Percentiles rank a stretch among this genome's conserved stretches.
Evolutionary conservation across 2,797 vertebrate genomes (phyloP).

Genomic region (Sphenopsis melanotis): DNA sequence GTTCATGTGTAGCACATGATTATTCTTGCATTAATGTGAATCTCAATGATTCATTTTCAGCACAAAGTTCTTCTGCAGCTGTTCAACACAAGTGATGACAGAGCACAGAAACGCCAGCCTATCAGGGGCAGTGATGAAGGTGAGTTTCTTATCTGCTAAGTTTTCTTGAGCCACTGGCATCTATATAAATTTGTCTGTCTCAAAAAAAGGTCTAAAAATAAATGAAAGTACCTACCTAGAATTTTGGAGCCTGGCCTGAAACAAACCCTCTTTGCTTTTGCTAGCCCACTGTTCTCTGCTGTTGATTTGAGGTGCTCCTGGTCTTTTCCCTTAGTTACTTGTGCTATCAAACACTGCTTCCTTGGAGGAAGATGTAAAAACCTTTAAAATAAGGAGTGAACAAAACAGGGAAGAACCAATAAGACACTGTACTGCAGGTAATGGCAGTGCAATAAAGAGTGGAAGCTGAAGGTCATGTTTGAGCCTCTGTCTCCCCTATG

Average conservation of each 20-base stretch:
- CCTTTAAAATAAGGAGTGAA: not conserved
- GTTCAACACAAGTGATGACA: slow-evolving; percentile 90
- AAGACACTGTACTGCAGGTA: not conserved
- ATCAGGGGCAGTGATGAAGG: slow-evolving; percentile 91
- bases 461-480: not conserved
- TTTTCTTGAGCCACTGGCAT: not conserved
- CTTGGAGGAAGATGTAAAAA: not conserved
- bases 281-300: not conserved
- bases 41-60: slow-evolving; percentile 68
- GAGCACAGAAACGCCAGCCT: slow-evolving; percentile 89
- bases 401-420: not conserved
- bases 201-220: not conserved
- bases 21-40: not conserved
- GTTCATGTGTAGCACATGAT: not conserved
- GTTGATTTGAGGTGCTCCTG: not conserved
- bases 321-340: not conserved
- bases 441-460: not conserved
- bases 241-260: not conserved
- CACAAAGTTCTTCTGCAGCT: slow-evolving; percentile 94
- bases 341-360: not conserved
- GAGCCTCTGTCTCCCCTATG: not conserved
- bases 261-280: not conserved
- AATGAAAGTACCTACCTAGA: not conserved
- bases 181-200: not conserved
- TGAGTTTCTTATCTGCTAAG: slow-evolving; percentile 67